A percentile compares a stretch with the other conserved stretches of the same genome.
These are phyloP conservation scores for Gymnarchus niloticus DNA, from an alignment of 2,113 vertebrate species.

Conservation along the genomic window DNA sequence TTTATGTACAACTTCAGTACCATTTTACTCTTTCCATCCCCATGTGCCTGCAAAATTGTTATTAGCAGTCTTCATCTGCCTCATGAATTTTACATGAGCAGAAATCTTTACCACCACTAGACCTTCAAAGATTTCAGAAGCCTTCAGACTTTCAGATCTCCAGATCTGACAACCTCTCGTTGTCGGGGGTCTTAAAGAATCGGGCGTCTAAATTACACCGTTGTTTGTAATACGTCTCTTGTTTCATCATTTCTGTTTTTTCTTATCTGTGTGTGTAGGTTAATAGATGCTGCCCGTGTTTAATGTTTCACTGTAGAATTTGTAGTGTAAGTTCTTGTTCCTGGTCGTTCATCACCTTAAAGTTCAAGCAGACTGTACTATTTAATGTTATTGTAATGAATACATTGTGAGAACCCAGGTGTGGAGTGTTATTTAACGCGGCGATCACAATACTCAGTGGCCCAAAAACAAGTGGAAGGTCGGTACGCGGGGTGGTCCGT, in stretches of 20 bases:
- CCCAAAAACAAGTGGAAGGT: no score
- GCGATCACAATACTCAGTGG: no score
- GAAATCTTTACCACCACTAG: constrained; percentile 85
- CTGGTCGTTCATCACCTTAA: no score
- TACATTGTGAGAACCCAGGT: no score
- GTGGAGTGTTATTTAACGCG: no score
- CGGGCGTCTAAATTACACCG: neutral
- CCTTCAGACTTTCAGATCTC: constrained; percentile 71
- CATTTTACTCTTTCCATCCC: constrained; percentile 60
- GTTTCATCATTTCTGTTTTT: neutral
- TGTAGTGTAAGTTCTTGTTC: no score
- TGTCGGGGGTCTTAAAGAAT: constrained; percentile 58
- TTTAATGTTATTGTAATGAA: no score
- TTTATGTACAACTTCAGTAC: constrained; percentile 73
- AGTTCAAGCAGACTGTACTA: no score
- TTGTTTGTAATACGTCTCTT: neutral
- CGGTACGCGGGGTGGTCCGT: no score
- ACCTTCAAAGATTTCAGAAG: constrained; percentile 85
- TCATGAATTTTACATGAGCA: constrained; percentile 93
- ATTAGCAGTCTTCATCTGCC: constrained; percentile 76
- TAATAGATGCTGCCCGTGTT: neutral
- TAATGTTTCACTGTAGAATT: neutral
- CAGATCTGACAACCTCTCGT: constrained; percentile 66
- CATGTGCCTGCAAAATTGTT: constrained; percentile 70
- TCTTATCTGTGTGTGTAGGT: neutral